Percentiles rank a stretch among this genome's conserved stretches.
Conservation (phyloP, 2,113 vertebrate genomes). For the Pachycephala philippinensis region DNA sequence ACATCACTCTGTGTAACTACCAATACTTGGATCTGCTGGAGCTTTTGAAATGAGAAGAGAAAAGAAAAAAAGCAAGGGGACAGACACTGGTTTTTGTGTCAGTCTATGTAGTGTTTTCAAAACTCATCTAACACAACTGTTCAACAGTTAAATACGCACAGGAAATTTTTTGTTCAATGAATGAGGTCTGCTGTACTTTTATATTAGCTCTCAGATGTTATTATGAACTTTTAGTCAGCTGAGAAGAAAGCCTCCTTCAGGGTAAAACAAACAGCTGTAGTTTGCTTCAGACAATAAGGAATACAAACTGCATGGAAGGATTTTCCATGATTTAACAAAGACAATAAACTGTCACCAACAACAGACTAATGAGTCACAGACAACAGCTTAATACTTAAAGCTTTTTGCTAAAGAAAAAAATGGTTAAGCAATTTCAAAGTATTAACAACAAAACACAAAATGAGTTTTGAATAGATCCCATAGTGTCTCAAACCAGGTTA, state of each 20-base stretch:
- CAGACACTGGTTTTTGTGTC: neutral
- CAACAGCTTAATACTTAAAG: neutral
- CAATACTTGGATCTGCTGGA: neutral
- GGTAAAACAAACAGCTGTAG: neutral
- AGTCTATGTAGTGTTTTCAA: neutral
- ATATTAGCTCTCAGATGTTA: neutral
- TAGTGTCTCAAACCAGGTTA: neutral
- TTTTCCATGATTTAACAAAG: constrained; percentile 32
- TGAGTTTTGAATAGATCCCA: neutral
- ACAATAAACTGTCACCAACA: neutral
- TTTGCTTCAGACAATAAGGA: constrained; percentile 11
- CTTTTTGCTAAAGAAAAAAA: neutral
- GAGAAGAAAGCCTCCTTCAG: constrained; percentile 14
- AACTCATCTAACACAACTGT: neutral
- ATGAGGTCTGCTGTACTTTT: neutral
- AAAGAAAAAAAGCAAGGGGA: neutral
- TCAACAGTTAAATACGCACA: neutral
- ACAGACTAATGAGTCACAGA: constrained; percentile 2
- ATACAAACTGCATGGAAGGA: neutral
- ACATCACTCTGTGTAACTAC: neutral
- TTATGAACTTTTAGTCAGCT: neutral
- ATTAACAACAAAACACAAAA: neutral
- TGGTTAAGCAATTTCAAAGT: neutral
- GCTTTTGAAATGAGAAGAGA: neutral
- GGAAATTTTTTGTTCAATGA: neutral